Evolutionary conservation across 1,140 invertebrate species (phyloP), one percentile per base, ranked within the genome.

Genomic region (Lepidurus arcticus): DNA sequence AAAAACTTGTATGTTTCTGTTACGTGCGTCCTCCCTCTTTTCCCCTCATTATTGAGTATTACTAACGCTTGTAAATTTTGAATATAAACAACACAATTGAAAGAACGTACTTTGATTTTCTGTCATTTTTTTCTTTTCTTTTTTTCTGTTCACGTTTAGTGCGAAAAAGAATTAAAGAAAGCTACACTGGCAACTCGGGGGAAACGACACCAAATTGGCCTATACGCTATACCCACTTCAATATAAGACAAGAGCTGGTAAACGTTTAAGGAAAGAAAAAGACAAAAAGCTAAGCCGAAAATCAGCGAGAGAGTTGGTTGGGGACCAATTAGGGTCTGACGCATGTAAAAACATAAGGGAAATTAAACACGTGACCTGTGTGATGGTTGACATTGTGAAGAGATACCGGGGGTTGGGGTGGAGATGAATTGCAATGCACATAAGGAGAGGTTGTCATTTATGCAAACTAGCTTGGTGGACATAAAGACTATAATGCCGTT

Each of bases 331-430:
- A n/a, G 7, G 44, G 26, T 42, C 43, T 78, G 43, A 42, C 7
- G 10, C 45, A 78, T 42, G 21, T 42, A 76, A 7, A 78, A 76
- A 13, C 11, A 78, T 13, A 45, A 78, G 74, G 74, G 74, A 21
- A 65, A 65, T 13, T n/a, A 16, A 65, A 21, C 6, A 65, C 3
- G 21, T n/a, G 21, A 65, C 53, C 53, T 65, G 53, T 65, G n/a
- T 13, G 53, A 34, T 4, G 53, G 16, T 65, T 65, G n/a, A 65
- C 16, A 16, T 65, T 13, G 16, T 9, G 9, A n/a, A n/a, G n/a
- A 21, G 11, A 65, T 65, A 26, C 26, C 47, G 21, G 6, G 47
- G 10, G 21, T 21, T 65, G 13, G 47, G 47, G 21, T 65, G 13
- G 13, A n/a, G 8, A 21, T 65, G 53, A 65, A 65, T 16, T 65